Base-by-base conservation (phyloP, 2,888 invertebrate genomes). In the Drosophila paranaensis region DNA sequence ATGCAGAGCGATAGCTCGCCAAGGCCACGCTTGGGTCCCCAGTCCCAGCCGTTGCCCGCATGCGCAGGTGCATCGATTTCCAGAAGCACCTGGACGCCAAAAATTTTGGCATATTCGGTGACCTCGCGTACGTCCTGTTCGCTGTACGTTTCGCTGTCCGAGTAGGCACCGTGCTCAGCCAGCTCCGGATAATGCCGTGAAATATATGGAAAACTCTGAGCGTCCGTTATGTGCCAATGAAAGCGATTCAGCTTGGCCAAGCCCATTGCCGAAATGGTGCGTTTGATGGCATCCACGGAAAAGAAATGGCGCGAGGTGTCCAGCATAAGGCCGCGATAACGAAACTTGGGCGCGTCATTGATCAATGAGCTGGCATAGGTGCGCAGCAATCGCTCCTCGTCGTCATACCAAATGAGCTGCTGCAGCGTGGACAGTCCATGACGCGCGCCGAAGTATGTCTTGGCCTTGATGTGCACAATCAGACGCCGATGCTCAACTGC, bases 1-100 rank as follows among this genome's bases (percentile, higher is more conserved):
- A 97, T 94, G 91, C 97, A 97, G 71, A 97, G 94, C 11, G 96
- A 96, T 42, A 97, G 93, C 63, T 96, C 95, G 1, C 97, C 97
- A 58, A 96, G 93, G 0, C 96, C 96, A 62, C 95, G 95, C 61
- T 95, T 93, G 0, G 95, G 95, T 20, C 96, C 97, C 96, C 96
- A 97, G 74, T 95, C 95, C 97, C 97, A 97, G 1, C 97, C 97
- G 79, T 96, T 96, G 4, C 97, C 97, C 3, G 96, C 96, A 92
- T 98, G 97, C 6, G 97, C 97, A 0, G 98, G 98, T 13, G 97
- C 96, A 93, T 98, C 98, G 63, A 98, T 95, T 93, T 98, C 98
- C 1, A 98, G 95, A 60, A 98, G 93, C 13, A 98, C 95, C 74
- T 98, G 94, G 58, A 98, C 95, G 0, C 98, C 98, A 66, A 97